Evolutionary conservation across 2,888 invertebrate species (phyloP), one percentile per base, ranked within the genome.

Genomic region (Leptopilina drosophilae): DNA sequence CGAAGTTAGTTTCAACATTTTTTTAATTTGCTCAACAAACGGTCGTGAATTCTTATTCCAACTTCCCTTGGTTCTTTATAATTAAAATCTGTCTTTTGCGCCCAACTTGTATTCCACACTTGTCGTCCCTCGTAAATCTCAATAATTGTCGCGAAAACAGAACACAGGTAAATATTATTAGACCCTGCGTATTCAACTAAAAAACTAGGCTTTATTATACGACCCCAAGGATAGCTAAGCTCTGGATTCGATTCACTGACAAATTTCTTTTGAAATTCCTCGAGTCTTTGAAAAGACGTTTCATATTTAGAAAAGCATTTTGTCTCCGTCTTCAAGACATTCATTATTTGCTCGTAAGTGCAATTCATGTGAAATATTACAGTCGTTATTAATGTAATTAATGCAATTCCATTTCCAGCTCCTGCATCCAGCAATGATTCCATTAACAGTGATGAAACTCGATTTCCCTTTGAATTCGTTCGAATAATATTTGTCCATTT

Each of bases 31-130:
- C 33, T 33, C 9, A 40, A 15, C 9, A 46, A 42, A 15, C 15
- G 46, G n/a, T 46, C 46, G 42, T 66, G 46, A 66, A 66, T 66
- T 15, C 42, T 40, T 42, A 42, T 66, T n/a, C 20, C 66, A 5
- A 66, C 15, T 40, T 42, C 15, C 42, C 42, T 66, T n/a, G 66
- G 0, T 46, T 66, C 66, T 46, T n/a, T 46, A 6, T 42, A 66
- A 9, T n/a, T 5, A 42, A n/a, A n/a, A 5, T 15, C 8, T 1
- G 46, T 11, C 9, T 42, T 40, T 9, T 11, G 2, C n/a, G 46
- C 42, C 66, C 66, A 66, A 3, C 15, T 7, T n/a, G 66, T 42
- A n/a, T 20, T 46, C 66, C 66, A 66, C 40, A 66, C 66, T 66
- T 4, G 9, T 12, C 2, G 15, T 11, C 66, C 66, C 7, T 59